phyloP scores from a whole-genome alignment of 1,140 invertebrate genomes.

The Drosophila rufa region DNA sequence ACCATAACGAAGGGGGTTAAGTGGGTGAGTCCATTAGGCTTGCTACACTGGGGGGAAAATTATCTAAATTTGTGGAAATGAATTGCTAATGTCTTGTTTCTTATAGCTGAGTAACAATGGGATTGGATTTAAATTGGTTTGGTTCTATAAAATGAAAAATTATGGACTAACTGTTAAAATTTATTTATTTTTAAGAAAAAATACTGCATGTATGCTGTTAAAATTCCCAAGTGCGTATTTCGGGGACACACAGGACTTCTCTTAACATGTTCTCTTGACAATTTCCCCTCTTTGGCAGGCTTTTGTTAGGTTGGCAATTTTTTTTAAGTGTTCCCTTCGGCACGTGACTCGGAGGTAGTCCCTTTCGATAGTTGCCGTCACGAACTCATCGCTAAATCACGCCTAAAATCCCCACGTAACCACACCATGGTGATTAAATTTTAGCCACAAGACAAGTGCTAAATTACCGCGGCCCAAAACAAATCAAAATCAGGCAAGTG shows the following conservation, averaged over 20 bases:
- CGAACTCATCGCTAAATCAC: constrained; percentile 10
- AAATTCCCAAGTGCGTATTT: no score
- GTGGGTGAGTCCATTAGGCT: constrained; percentile 18
- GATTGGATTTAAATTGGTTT: no score
- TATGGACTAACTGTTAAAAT: no score
- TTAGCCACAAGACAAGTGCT: constrained; percentile 72
- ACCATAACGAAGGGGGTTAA: constrained; percentile 26
- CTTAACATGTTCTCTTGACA: no score
- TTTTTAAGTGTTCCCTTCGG: background rate
- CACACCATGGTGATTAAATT: constrained; percentile 58
- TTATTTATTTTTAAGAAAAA: background rate
- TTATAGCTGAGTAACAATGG: no score
- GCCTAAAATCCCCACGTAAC: background rate
- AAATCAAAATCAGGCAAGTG: constrained; percentile 56
- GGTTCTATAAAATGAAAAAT: no score
- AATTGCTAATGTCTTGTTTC: no score
- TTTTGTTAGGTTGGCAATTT: background rate
- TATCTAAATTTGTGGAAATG: no score
- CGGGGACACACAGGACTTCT: no score
- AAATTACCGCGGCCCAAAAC: constrained; percentile 63
- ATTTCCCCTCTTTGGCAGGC: no score
- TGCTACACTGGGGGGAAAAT: background rate
- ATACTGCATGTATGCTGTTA: background rate
- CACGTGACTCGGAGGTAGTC: constrained; percentile 2
- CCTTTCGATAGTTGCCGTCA: constrained; percentile 10